phyloP scores from a whole-genome alignment of 2,113 vertebrate genomes.

The Zosterops pallidus region DNA sequence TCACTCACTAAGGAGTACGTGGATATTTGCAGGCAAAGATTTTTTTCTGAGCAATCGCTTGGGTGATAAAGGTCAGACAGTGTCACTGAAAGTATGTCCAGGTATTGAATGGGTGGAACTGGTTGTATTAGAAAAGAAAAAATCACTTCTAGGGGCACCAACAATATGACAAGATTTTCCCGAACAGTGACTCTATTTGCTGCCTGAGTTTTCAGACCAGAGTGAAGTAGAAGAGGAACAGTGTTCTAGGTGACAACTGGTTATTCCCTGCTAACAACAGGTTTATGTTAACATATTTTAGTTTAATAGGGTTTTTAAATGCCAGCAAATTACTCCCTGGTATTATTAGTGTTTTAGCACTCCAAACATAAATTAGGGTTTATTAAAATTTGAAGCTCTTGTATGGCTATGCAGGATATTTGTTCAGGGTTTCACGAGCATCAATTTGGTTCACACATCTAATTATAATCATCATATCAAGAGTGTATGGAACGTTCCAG shows the following conservation, averaged over 20 bases:
- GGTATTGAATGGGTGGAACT: neutral
- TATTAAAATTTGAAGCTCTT: slow-evolving; percentile 3
- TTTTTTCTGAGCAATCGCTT: neutral
- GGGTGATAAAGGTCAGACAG: neutral
- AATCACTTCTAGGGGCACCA: neutral
- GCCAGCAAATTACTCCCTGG: neutral
- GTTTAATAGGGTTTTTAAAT: slow-evolving; percentile 19
- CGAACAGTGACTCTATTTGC: neutral
- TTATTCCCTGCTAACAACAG: neutral
- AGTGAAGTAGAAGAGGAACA: neutral
- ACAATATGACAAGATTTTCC: neutral
- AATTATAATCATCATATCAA: slow-evolving; percentile 26
- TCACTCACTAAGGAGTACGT: accelerated
- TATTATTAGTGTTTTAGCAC: slow-evolving; percentile 16
- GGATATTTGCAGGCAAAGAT: neutral
- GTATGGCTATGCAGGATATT: neutral
- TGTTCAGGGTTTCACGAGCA: neutral
- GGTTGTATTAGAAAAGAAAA: neutral
- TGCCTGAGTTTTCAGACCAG: neutral
- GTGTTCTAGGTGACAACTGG: neutral
- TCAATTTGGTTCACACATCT: slow-evolving; percentile 4
- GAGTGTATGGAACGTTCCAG: slow-evolving; percentile 26
- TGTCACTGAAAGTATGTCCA: neutral
- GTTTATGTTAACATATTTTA: slow-evolving; percentile 37
- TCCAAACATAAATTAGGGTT: neutral